These are phyloP conservation scores for Halichoeres trimaculatus DNA, from an alignment of 2,113 vertebrate species.

Conservation along the genomic window DNA sequence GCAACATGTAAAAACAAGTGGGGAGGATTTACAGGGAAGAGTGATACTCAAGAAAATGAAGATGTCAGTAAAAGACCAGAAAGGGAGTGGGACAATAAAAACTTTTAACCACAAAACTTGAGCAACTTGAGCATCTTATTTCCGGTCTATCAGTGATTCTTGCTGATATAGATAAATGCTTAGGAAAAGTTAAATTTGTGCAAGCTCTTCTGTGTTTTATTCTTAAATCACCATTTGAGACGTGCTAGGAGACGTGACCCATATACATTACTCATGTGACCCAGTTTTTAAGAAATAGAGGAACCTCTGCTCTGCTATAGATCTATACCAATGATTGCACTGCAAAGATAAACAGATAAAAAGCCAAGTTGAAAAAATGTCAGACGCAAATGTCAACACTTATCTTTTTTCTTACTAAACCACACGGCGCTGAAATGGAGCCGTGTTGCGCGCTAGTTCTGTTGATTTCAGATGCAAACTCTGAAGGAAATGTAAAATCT, in stretches of 20 bases:
- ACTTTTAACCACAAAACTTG: no score
- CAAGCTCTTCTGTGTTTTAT: no score
- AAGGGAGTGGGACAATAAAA: background rate
- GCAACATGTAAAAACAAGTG: conserved; percentile 37
- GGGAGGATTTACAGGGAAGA: background rate
- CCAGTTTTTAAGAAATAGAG: background rate
- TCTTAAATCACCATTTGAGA: conserved; percentile 8
- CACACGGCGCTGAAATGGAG: no score
- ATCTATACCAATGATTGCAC: background rate
- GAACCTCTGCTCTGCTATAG: background rate
- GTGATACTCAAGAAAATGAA: background rate
- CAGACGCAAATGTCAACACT: no score
- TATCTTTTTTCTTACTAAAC: no score
- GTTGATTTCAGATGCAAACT: no score
- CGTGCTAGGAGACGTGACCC: conserved; percentile 2
- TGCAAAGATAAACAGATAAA: background rate
- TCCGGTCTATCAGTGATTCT: no score
- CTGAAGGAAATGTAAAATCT: no score
- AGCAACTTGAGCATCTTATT: no score
- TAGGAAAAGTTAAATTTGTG: no score
- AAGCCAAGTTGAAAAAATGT: no score
- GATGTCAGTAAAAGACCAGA: background rate
- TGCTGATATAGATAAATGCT: background rate
- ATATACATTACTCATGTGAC: conserved; percentile 9
- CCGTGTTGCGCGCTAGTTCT: no score